Conservation (phyloP, 2,797 vertebrate genomes). For the Acipenser ruthenus region DNA sequence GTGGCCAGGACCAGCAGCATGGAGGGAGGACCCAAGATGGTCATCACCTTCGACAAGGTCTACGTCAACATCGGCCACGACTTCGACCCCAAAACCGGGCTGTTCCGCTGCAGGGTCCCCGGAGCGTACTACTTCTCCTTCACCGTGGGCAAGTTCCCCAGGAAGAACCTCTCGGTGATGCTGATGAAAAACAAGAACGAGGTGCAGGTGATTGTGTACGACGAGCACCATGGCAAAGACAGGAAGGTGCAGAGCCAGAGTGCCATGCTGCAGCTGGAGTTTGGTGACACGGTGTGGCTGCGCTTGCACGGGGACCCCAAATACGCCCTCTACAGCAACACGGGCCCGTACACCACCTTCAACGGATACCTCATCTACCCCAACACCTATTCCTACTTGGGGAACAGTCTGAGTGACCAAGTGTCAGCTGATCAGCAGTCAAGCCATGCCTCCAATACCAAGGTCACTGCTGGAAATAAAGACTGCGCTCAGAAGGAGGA, state of each 20-base stretch:
- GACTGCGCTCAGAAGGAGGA: slow-evolving; percentile 28
- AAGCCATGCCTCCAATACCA: background rate
- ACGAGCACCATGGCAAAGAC: slow-evolving; percentile 84
- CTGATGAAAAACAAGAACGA: slow-evolving; percentile 97
- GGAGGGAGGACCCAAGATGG: slow-evolving; percentile 91
- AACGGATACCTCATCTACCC: slow-evolving; percentile 95
- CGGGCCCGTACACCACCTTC: slow-evolving; percentile 91
- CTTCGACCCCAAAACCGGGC: slow-evolving; percentile 81
- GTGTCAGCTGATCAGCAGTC: background rate
- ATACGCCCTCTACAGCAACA: slow-evolving; percentile 92
- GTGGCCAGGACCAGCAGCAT: slow-evolving; percentile 85
- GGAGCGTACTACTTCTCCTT: slow-evolving; percentile 97
- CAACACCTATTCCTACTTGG: slow-evolving; percentile 76
- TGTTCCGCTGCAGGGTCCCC: slow-evolving; percentile 86
- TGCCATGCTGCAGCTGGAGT: slow-evolving; percentile 92
- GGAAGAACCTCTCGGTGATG: slow-evolving; percentile 94
- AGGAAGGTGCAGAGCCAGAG: slow-evolving; percentile 93
- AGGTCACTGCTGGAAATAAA: background rate
- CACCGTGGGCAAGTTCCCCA: slow-evolving; percentile 90
- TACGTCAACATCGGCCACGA: slow-evolving; percentile 93
- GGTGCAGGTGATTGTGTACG: slow-evolving; percentile 93
- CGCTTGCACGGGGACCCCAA: slow-evolving; percentile 88
- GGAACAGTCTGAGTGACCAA: slow-evolving; percentile 39
- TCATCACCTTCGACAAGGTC: slow-evolving; percentile 88
- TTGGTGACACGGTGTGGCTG: slow-evolving; percentile 91